These are phyloP conservation scores for Grammomys surdaster DNA, from an alignment of 2,113 vertebrate genomes.

Conservation along the genomic window DNA sequence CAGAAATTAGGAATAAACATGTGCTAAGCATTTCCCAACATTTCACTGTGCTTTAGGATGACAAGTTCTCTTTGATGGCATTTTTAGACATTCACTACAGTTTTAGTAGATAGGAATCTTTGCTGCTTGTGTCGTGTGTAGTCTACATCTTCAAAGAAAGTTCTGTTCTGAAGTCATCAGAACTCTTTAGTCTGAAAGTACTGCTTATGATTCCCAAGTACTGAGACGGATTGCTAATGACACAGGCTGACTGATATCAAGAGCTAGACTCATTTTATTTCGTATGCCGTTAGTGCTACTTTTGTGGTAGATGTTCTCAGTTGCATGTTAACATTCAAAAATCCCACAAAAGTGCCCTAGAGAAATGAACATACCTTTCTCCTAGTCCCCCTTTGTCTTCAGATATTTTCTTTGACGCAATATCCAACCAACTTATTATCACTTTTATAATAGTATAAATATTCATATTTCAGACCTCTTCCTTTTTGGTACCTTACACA, in stretches of 20 bases:
- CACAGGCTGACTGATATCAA: neutral
- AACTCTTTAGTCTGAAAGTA: neutral
- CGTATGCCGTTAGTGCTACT: neutral
- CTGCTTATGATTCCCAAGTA: neutral
- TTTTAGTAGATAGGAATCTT: neutral
- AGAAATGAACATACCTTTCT: neutral
- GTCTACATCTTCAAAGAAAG: neutral
- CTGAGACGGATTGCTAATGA: neutral
- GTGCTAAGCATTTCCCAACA: neutral
- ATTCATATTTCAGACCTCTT: neutral
- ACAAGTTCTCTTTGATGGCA: neutral
- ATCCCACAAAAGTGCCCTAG: neutral
- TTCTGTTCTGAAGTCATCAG: too few species aligned
- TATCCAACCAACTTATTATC: neutral
- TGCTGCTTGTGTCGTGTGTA: neutral
- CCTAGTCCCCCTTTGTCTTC: neutral
- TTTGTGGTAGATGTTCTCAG: neutral
- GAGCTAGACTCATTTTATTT: neutral
- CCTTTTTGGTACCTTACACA: neutral
- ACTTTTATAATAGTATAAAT: neutral
- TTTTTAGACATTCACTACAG: neutral
- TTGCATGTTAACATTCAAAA: neutral
- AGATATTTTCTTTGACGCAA: neutral
- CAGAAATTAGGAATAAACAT: neutral
- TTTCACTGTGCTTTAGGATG: neutral